Evolutionary conservation across 2,113 vertebrate species (phyloP), one percentile per base, ranked within the genome.

Genomic region (Bagarius yarrelli): DNA sequence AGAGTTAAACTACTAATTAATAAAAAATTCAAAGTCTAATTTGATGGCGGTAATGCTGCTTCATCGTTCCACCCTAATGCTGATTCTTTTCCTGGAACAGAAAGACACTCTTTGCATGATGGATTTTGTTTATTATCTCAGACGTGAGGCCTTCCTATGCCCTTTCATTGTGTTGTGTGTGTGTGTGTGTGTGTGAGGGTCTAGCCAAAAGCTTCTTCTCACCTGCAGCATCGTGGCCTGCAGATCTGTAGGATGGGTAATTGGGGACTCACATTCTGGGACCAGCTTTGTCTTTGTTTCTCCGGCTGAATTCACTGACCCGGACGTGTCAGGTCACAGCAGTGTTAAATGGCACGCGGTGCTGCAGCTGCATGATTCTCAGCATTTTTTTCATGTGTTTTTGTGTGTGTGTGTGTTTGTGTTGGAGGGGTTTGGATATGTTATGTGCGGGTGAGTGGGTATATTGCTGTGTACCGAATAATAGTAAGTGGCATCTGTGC

Each of bases 231-330:
- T 89, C 90, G 88, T 91, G 23, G 60, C 81, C 79, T 30, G 63
- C 34, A 69, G 77, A 87, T 85, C 85, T 86, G 84, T 50, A 67
- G 76, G 83, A 63, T n/a, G 76, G 76, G 83, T 90, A 91, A 92
- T 89, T 91, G 90, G 88, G 83, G 85, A 83, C 86, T 50, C 83
- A 81, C 80, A 91, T 90, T 90, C 89, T 87, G 81, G 80, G 89
- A 87, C 89, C 83, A 84, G 88, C 88, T 89, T 83, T 83, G 85
- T 85, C 87, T 90, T 91, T 90, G 89, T 91, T 83, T 84, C n/a
- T 47, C 83, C 80, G 74, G 81, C 85, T 77, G 81, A 84, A 91
- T 86, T 86, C 90, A 85, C 83, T 93, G 92, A 93, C 92, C 92
- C 82, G 80, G 87, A 89, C 84, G 85, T 89, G 83, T 87, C 85